A percentile compares a stretch with the other conserved stretches of the same genome.
phyloP scores from a whole-genome alignment of 37 sponge, comb jelly and placozoan genomes.

The Chondrilla cf. caribensis region DNA sequence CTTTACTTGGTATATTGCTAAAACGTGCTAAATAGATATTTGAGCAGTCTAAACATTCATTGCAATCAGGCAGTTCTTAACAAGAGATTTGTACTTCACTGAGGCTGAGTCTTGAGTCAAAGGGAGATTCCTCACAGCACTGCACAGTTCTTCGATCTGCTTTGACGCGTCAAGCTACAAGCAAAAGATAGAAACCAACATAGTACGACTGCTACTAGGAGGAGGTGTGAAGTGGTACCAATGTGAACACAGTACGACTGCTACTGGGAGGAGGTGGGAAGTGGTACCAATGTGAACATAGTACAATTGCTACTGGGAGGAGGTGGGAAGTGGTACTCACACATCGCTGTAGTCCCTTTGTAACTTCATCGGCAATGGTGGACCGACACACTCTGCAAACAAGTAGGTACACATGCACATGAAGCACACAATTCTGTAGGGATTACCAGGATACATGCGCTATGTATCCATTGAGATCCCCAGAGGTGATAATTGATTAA shows the following conservation, averaged over 20 bases:
- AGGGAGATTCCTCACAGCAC: neutral
- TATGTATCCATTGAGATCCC: no score
- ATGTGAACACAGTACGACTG: no score
- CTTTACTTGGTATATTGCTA: no score
- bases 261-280: neutral
- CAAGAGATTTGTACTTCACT: conserved; percentile 8
- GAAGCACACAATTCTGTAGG: neutral
- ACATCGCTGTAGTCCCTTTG: conserved; percentile 1
- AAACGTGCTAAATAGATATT: no score
- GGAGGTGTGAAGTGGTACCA: no score
- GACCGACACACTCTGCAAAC: neutral
- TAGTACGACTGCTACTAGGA: neutral
- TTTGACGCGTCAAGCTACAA: neutral
- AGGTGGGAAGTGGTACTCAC: neutral
- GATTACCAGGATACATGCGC: no score
- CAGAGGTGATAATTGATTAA: no score
- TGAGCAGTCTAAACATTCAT: neutral
- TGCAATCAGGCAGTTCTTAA: neutral
- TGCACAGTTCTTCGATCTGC: neutral
- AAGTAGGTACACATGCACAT: neutral
- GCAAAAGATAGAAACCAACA: neutral
- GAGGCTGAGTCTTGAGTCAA: neutral
- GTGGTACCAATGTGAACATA: no score
- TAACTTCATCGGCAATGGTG: conserved; percentile 17
- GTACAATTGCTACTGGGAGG: neutral